These are phyloP conservation scores for Machimus atricapillus DNA, from an alignment of 2,888 invertebrate genomes.

Conservation along the genomic window DNA sequence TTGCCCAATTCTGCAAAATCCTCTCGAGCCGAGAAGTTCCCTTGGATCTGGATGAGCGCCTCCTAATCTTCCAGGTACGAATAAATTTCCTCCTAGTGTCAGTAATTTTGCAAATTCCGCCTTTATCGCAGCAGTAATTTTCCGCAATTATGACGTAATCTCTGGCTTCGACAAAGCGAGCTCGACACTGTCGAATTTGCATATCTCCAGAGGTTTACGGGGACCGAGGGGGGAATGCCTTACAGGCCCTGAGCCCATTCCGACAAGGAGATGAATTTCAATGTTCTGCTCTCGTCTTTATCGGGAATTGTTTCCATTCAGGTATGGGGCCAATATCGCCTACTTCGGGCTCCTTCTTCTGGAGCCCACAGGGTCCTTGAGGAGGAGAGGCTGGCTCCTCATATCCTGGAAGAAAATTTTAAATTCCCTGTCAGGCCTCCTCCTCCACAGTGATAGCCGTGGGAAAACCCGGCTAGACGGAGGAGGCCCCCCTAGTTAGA, in stretches of 20 bases:
- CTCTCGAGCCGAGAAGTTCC: neutral
- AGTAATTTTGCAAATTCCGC: constrained; percentile 29
- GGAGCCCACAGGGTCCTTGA: neutral
- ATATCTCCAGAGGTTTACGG: constrained; percentile 27
- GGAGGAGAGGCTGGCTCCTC: neutral
- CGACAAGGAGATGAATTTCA: constrained; percentile 25
- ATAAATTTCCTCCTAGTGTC: constrained; percentile 21
- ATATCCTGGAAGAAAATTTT: neutral
- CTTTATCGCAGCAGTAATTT: constrained; percentile 38
- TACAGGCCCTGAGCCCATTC: neutral
- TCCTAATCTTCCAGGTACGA: constrained; percentile 30
- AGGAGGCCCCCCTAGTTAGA: neutral
- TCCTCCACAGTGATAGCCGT: neutral
- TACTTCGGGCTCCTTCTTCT: neutral
- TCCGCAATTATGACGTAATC: constrained; percentile 37
- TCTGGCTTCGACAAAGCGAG: constrained; percentile 24
- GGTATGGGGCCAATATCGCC: neutral
- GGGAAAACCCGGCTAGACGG: neutral
- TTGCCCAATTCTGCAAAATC: neutral
- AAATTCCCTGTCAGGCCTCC: neutral
- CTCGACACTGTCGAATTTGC: constrained; percentile 8
- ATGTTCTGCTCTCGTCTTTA: neutral
- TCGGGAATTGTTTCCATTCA: neutral
- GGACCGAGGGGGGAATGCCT: neutral
- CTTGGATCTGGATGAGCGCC: neutral